These are phyloP conservation scores for Cochlearius cochlearius DNA, from an alignment of 2,113 vertebrate species.

Conservation along the genomic window DNA sequence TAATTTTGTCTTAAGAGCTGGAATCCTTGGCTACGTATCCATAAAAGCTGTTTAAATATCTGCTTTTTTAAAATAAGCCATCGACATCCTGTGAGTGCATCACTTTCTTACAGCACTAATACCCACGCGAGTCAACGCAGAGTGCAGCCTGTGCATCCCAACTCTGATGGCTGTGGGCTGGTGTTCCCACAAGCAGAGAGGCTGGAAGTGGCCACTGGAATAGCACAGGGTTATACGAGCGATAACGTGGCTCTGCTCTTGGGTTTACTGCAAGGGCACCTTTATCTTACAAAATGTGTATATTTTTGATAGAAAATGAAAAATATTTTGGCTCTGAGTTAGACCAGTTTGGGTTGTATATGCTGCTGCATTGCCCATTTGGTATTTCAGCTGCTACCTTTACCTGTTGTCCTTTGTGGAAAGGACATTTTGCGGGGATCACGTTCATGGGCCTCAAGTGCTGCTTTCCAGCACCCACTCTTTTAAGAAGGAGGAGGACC, in stretches of 20 bases:
- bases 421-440: neutral
- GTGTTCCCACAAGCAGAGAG: neutral
- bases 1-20: neutral
- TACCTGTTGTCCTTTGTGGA: neutral
- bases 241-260: neutral
- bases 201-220: neutral
- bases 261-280: neutral
- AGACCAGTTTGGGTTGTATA: neutral
- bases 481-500: neutral
- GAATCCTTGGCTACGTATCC: fast-evolving
- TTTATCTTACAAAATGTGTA: fast-evolving
- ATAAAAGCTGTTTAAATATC: neutral
- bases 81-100: fast-evolving
- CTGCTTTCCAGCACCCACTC: neutral
- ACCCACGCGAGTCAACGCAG: fast-evolving
- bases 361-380: neutral
- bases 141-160: neutral
- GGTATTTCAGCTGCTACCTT: neutral
- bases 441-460: neutral
- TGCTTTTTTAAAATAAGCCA: neutral
- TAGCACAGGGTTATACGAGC: fast-evolving
- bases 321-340: neutral
- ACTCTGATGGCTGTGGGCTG: neutral
- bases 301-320: neutral
- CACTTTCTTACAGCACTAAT: fast-evolving